Base-by-base conservation (phyloP, 2,888 invertebrate species). In the Melikaiella ostensackeni region DNA sequence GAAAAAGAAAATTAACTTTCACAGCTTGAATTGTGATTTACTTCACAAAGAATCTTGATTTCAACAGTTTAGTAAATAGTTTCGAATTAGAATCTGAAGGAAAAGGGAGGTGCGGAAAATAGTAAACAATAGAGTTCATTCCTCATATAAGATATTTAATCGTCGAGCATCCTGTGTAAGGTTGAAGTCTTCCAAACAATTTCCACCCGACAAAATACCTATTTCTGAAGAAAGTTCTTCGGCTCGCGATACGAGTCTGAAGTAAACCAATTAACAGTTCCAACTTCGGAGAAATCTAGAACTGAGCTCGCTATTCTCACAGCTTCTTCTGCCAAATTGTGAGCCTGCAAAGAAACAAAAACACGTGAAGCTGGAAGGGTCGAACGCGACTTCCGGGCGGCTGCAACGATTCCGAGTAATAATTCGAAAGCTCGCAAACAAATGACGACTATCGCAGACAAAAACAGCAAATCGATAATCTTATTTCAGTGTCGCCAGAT, bases 211-310 rank as follows among this genome's bases (percentile, higher is more conserved):
- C 81, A 83, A 85, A 87, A 84, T 84, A 84, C 77, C 80, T 77
- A 79, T 78, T 63, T 63, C 66, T 79, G n/a, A 75, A 74, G 74
- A 80, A 84, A 86, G 84, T 86, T 87, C 83, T 79, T 85, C 83
- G 86, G 84, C 84, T 80, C 82, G 78, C 80, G 82, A 84, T 84
- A 81, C 80, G 80, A 84, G 80, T 81, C 80, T 83, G 84, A 86
- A 85, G 86, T 88, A 87, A 88, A 86, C 87, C 86, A 88, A 88
- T 86, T 87, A 87, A 86, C 84, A 86, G 85, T 87, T 86, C 80
- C 79, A 82, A 78, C 78, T 80, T 82, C 75, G 84, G 83, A 27
- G 83, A 85, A 87, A 87, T 87, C 86, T 82, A 84, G 81, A 86
- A 86, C 84, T 87, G 83, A 84, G 84, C 84, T 87, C 76, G 78